Evolutionary conservation across 2,888 invertebrate species (phyloP).

Genomic region (Chironomus riparius): DNA sequence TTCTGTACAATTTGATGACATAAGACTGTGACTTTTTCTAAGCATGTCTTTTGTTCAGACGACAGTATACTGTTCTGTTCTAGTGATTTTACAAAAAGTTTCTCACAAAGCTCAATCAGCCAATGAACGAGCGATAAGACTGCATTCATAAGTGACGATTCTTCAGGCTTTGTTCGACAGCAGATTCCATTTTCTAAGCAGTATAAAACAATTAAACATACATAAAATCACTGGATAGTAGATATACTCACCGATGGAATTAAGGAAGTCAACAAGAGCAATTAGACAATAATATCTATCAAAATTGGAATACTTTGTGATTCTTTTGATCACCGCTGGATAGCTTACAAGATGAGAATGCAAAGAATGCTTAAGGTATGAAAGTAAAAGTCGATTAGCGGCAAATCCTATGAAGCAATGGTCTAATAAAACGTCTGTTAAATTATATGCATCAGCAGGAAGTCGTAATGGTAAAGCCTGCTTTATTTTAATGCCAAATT

Average conservation of each 20-base stretch:
- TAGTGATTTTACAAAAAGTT: constrained; percentile 16
- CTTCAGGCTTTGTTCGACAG: constrained; percentile 72
- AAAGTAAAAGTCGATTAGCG: constrained; percentile 77
- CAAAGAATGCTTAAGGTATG: constrained; percentile 85
- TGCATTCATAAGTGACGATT: constrained; percentile 71
- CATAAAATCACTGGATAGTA: too few relatives aligned
- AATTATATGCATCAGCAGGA: constrained; percentile 85
- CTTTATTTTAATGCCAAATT: constrained; percentile 94
- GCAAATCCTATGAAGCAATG: constrained; percentile 90
- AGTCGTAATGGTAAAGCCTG: constrained; percentile 78
- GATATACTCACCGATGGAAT: constrained; percentile 49
- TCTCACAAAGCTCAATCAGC: constrained; percentile 63
- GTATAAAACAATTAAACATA: too few relatives aligned
- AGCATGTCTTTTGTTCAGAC: constrained; percentile 46
- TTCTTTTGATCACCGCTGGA: constrained; percentile 77
- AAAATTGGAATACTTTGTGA: constrained; percentile 80
- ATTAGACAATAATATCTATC: constrained; percentile 81
- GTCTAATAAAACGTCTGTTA: constrained; percentile 86
- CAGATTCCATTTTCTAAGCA: constrained; percentile 42
- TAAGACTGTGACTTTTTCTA: constrained; percentile 60
- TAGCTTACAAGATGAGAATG: constrained; percentile 86
- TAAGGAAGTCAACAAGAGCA: constrained; percentile 76
- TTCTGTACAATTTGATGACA: constrained; percentile 59
- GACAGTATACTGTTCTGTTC: constrained; percentile 35
- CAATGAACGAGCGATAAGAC: constrained; percentile 74